phyloP scores from a whole-genome alignment of 2,797 vertebrate species.

The Phaenicophaeus curvirostris region DNA sequence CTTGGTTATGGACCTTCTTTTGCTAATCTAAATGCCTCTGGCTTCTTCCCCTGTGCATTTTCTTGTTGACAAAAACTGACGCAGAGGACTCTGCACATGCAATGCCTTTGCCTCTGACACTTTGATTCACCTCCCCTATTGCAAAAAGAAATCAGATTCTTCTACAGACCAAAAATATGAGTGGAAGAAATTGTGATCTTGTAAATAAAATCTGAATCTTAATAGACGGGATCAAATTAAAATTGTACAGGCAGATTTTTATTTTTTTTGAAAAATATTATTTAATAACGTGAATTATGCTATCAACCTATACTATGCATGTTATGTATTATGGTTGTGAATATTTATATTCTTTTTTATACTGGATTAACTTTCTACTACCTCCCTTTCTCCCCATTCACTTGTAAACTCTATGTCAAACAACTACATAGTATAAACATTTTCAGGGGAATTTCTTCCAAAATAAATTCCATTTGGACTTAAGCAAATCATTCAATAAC shows the following conservation, averaged over 20 bases:
- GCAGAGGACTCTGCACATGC: background rate
- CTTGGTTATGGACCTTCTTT: background rate
- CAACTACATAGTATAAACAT: background rate
- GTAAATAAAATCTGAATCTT: background rate
- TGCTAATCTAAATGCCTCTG: background rate
- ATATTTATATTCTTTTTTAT: background rate
- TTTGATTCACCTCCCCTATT: background rate
- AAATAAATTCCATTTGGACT: background rate
- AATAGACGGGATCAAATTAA: background rate
- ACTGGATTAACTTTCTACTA: background rate
- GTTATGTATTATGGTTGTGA: background rate
- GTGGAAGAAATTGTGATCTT: background rate
- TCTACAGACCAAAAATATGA: background rate
- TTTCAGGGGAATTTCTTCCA: background rate
- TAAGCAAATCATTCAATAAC: background rate
- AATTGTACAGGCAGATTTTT: background rate
- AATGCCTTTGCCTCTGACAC: background rate
- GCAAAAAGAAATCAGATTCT: background rate
- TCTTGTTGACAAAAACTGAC: background rate
- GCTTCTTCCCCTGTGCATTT: background rate
- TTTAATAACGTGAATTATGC: background rate
- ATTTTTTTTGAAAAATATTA: background rate
- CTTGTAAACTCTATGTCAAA: background rate
- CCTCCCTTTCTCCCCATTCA: background rate
- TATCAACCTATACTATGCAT: background rate